Evolutionary conservation across 2,888 invertebrate genomes (phyloP).

Genomic region (Watsonalla cultraria): DNA sequence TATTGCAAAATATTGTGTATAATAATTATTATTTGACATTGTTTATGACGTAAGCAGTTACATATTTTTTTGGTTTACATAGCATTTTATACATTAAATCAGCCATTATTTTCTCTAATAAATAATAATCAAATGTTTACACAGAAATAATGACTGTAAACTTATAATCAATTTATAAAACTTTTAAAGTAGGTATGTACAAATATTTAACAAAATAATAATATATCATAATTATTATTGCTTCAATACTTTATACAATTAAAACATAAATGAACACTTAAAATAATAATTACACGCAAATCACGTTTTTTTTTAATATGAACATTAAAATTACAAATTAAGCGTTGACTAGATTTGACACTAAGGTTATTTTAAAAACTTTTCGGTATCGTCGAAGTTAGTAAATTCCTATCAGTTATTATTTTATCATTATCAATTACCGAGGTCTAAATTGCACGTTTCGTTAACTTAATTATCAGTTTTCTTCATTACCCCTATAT

Average conservation of each 20-base stretch:
- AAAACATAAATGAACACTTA: no score
- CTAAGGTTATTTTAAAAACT: conserved; percentile 39
- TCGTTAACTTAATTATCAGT: conserved; percentile 37
- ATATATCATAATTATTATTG: no score
- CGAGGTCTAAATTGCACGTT: conserved; percentile 73
- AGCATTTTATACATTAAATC: background rate
- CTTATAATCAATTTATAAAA: no score
- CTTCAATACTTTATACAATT: no score
- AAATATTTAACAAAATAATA: background rate
- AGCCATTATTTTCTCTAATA: no score
- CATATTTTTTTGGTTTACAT: conserved; percentile 2
- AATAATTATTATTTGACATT: background rate
- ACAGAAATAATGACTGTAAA: no score
- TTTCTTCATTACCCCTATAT: conserved; percentile 54
- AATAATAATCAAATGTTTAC: no score
- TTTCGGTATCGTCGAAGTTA: conserved; percentile 28
- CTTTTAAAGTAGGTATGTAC: background rate
- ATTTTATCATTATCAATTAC: conserved; percentile 42
- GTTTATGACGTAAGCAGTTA: conserved; percentile 23
- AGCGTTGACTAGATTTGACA: conserved; percentile 52
- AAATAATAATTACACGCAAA: no score
- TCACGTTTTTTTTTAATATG: no score
- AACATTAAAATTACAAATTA: conserved; percentile 16
- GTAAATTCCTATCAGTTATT: conserved; percentile 60
- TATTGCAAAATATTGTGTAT: no score